Evolutionary conservation across 2,113 vertebrate genomes (phyloP).

Genomic region (Artemisiospiza belli): DNA sequence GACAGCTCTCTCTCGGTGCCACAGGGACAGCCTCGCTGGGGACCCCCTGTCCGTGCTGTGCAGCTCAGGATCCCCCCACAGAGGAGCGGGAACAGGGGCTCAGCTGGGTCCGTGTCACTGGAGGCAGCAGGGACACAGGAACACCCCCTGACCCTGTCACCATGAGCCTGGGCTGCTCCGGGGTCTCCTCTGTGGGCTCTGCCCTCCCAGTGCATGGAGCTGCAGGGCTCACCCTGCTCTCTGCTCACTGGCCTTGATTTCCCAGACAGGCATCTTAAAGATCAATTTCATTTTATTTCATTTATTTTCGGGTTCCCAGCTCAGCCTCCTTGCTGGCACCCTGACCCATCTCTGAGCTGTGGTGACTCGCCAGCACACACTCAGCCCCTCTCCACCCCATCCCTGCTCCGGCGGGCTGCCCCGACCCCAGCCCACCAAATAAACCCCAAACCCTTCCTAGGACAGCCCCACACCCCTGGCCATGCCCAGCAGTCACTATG

Average conservation of each 20-base stretch:
- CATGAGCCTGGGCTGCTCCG: neutral
- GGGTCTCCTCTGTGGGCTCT: accelerated
- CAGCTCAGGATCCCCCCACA: neutral
- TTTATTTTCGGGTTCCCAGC: neutral
- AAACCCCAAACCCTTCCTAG: neutral
- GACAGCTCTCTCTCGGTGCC: accelerated
- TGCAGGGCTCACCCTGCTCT: neutral
- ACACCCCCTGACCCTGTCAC: accelerated
- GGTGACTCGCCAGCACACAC: accelerated
- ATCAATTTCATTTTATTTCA: neutral
- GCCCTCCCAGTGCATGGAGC: accelerated
- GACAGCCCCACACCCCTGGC: accelerated
- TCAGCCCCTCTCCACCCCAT: neutral
- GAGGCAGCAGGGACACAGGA: neutral
- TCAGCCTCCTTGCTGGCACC: neutral
- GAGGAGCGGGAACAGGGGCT: neutral
- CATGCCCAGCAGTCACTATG: accelerated
- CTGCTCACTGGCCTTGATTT: neutral
- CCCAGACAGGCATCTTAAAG: neutral
- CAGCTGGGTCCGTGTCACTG: accelerated
- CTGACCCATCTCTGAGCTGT: neutral
- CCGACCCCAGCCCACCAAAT: neutral
- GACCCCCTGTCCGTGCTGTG: accelerated
- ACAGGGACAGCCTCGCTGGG: accelerated
- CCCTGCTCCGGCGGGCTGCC: accelerated